Base-by-base conservation (phyloP, 2,888 invertebrate genomes). In the Torymus tubicola region DNA sequence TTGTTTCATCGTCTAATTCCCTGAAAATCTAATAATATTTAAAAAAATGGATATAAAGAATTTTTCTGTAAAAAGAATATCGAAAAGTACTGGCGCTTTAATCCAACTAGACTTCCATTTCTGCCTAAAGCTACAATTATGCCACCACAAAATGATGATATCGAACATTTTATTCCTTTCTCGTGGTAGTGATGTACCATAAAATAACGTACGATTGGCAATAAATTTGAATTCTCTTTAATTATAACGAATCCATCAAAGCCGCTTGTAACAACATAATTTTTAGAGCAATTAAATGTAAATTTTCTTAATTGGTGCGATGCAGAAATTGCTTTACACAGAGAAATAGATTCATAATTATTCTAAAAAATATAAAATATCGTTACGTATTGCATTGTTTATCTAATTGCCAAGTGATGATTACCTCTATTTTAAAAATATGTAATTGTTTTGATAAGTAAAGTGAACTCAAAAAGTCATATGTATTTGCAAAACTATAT, bases 91-190 rank as follows among this genome's bases (percentile, higher is more conserved):
- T 64, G 0, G 24, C 57, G 52, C 31, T 70, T 42, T 12, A 58
- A 18, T 68, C 72, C 86, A 86, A 84, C 31, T n/a, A 89, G 79
- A 65, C 83, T 91, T 84, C 84, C 88, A 84, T 92, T 92, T 87
- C 90, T 87, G 12, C 92, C 92, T 13, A 93, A 85, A 1, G 91
- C 89, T 13, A 93, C 81, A 1, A 92, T 85, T 50, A 86, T 87
- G 68, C 85, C 84, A 2, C 77, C 76, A n/a, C 71, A 50, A 0
- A 87, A 88, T 87, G 93, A 93, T 0, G 92, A 85, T 10, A 91
- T 83, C 0, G 93, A 93, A 65, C 89, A 89, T 61, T 86, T 86
- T 0, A 93, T 89, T 11, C 94, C 94, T 14, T 88, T 87, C 2
- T 90, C 85, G 50, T 86, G 86, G 57, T 91, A 88, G 86, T 93